Evolutionary conservation across 2,113 vertebrate species (phyloP).

Genomic region (Regulus satrapa): DNA sequence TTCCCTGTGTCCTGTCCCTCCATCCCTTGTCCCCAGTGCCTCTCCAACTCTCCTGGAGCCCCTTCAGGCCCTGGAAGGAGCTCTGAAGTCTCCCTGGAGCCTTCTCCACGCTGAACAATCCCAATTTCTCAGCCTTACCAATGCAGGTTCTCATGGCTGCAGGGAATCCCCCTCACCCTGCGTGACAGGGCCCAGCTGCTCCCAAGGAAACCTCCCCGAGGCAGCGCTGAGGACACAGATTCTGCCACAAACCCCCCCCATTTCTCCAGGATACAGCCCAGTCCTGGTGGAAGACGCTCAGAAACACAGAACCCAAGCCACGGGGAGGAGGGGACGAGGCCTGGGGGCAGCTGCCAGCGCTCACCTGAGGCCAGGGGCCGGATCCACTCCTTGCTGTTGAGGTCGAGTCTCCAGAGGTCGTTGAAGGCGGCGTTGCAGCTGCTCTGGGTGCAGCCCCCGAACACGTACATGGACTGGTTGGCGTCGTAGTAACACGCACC

Average conservation of each 20-base stretch:
- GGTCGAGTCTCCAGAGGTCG: constrained; percentile 96
- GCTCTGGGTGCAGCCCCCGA: constrained; percentile 97
- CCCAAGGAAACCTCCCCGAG: neutral
- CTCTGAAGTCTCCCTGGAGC: neutral
- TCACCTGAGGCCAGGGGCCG: constrained; percentile 95
- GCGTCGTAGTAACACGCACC: constrained; percentile 96
- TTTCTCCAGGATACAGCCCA: neutral
- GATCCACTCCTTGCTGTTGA: constrained; percentile 99
- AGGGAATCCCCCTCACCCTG: neutral
- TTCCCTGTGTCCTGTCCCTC: neutral
- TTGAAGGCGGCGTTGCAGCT: constrained; percentile 98
- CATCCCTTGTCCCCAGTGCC: fast-evolving
- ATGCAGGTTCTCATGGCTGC: neutral
- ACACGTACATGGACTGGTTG: constrained; percentile 99
- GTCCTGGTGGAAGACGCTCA: fast-evolving
- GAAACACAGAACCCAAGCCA: fast-evolving
- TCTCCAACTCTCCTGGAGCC: neutral
- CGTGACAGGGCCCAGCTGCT: neutral
- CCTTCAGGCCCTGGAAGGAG: neutral
- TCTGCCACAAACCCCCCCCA: neutral
- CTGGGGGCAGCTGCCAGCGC: neutral
- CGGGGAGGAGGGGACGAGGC: fast-evolving
- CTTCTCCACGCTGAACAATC: neutral
- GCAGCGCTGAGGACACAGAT: fast-evolving
- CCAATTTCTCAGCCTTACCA: neutral